phyloP scores from a whole-genome alignment of 1,140 invertebrate genomes.

The Papilio glaucus region DNA sequence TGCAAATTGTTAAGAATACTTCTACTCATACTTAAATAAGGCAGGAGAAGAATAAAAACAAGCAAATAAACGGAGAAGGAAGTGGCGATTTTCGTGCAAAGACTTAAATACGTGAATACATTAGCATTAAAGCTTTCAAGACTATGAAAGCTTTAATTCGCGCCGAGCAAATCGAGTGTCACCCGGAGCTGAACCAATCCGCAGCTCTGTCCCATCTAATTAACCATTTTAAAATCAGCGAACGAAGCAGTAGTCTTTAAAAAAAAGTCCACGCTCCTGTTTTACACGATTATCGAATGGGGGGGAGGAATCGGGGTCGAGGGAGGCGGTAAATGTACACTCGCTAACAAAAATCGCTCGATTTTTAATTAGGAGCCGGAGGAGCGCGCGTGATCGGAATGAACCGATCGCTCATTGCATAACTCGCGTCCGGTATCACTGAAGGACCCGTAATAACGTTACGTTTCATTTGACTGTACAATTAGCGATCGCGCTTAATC shows the following conservation, averaged over 20 bases:
- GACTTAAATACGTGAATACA: constrained; percentile 29
- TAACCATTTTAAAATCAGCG: constrained; percentile 63
- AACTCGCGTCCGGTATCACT: constrained; percentile 58
- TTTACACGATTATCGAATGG: constrained; percentile 62
- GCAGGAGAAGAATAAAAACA: too few relatives aligned
- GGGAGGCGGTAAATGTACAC: constrained; percentile 62
- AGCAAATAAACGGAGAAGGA: constrained; percentile 7
- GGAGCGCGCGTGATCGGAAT: constrained; percentile 70
- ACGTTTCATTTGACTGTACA: constrained; percentile 64
- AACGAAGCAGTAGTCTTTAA: constrained; percentile 56
- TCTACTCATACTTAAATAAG: too few relatives aligned
- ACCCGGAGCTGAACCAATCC: constrained; percentile 15
- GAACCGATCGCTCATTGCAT: constrained; percentile 63
- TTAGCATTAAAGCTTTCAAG: constrained; percentile 28
- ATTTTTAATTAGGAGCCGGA: constrained; percentile 76
- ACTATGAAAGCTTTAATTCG: constrained; percentile 27
- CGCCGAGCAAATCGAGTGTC: constrained; percentile 33
- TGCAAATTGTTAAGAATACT: too few relatives aligned
- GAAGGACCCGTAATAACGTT: constrained; percentile 63
- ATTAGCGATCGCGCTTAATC: constrained; percentile 69
- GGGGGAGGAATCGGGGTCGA: constrained; percentile 37
- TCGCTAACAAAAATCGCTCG: constrained; percentile 75
- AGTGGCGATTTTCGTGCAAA: constrained; percentile 13
- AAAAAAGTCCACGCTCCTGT: constrained; percentile 59
- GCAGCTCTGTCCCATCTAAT: constrained; percentile 53